Base-by-base conservation (phyloP, 2,888 invertebrate species). In the Drosophila melanosoma region DNA sequence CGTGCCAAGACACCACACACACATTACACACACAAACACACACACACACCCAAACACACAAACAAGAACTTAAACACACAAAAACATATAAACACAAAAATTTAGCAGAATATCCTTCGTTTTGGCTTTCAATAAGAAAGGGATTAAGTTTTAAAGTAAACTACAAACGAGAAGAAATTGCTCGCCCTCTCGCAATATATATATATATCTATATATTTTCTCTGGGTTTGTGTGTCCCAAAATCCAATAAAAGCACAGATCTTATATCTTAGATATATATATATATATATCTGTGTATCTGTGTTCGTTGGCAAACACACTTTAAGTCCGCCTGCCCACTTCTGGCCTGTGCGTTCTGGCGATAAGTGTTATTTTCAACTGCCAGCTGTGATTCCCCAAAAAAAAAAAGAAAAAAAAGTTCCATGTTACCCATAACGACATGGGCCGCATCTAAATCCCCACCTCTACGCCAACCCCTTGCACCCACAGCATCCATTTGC, bases 121-220 rank as follows among this genome's bases (percentile, higher is more conserved):
- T 70, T 70, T 68, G 77, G 57, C 78, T 89, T 87, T 87, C 83
- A 87, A 87, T 87, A 90, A 83, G 87, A 86, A 81, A 81, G 74
- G 87, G 89, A 90, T 87, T 87, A 90, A 76, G 90, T 88, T 87
- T 76, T 81, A 79, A 81, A 77, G 86, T 69, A 89, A 87, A 89
- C 90, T 86, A 82, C 85, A 85, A 89, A 87, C 89, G 85, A 80
- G 67, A 64, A 52, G 56, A 52, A 63, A 65, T 58, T 53, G 61
- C 53, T 36, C 32, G 29, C 20, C 52, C 12, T 65, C 26, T 64
- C 11, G 3, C 7, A 33, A 33, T n/a, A 2, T n/a, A 40, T 17
- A 40, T 40, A n/a, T 63, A 5, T 52, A 53, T 63, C 35, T 51
- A 42, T 57, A 33, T 42, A 53, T 51, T 57, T 33, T 42, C 49